phyloP scores from a whole-genome alignment of 2,797 vertebrate genomes.

The Chromobotia macracanthus region DNA sequence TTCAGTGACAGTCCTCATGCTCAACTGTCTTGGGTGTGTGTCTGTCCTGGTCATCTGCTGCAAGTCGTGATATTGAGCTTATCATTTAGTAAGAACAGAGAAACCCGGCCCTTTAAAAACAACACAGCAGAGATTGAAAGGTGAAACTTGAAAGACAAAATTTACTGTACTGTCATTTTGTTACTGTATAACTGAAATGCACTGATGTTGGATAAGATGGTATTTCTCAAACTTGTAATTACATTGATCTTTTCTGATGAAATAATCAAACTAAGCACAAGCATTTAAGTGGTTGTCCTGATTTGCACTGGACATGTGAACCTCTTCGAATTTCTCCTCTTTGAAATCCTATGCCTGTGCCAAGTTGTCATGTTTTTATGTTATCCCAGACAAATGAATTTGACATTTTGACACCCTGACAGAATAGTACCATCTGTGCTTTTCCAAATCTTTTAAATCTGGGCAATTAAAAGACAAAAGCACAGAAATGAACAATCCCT shows the following conservation, averaged over 20 bases:
- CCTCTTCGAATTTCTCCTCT: not conserved
- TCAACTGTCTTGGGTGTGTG: conserved; percentile 49
- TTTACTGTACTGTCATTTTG: not conserved
- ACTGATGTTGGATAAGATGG: not conserved
- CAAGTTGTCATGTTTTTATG: not conserved
- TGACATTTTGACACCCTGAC: conserved; percentile 2
- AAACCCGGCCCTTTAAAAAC: not conserved
- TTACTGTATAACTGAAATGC: not conserved
- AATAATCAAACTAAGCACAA: not conserved
- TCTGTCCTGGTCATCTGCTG: conserved; percentile 19
- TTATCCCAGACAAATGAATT: not conserved
- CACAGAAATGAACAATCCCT: conserved; percentile 34
- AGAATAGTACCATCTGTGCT: conserved; percentile 25
- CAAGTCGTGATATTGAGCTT: conserved; percentile 31
- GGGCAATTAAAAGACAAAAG: conserved; percentile 41
- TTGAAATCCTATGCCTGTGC: not conserved
- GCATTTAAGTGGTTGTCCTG: not conserved
- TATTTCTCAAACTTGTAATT: too few species aligned
- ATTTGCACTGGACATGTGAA: not conserved
- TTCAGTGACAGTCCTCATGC: conserved; percentile 40
- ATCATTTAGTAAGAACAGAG: conserved; percentile 14
- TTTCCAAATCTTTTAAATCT: conserved; percentile 41
- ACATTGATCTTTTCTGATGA: not conserved
- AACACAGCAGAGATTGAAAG: not conserved
- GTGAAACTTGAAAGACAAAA: not conserved